Percentiles rank a stretch among this genome's conserved stretches.
Evolutionary conservation across 2,113 vertebrate species (phyloP).

Genomic region (Hemiprocne comata): DNA sequence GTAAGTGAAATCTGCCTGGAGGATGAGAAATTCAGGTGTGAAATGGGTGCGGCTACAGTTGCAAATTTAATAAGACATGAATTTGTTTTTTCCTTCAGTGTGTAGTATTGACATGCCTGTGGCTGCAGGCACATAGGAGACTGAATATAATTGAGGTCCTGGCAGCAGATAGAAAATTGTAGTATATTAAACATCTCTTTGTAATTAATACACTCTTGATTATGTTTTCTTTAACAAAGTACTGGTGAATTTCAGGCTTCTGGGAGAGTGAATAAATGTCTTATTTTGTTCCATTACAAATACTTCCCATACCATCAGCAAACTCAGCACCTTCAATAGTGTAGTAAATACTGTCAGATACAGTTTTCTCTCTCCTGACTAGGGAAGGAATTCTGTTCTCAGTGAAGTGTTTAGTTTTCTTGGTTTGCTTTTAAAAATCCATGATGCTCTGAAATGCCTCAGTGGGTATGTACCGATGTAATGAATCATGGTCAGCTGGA

Average conservation of each 20-base stretch:
- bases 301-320: not conserved
- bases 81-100: constrained; percentile 62
- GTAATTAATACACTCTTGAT: constrained; percentile 60
- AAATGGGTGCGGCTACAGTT: constrained; percentile 73
- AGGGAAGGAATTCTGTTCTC: not conserved
- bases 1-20: constrained; percentile 34
- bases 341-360: not conserved
- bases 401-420: not conserved
- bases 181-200: constrained; percentile 58
- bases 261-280: constrained; percentile 35
- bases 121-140: constrained; percentile 67
- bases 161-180: constrained; percentile 55
- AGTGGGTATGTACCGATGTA: not conserved
- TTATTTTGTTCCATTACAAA: constrained; percentile 15
- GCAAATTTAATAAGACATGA: constrained; percentile 69
- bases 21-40: constrained; percentile 74
- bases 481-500: not conserved
- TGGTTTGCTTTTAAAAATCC: not conserved
- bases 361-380: not conserved
- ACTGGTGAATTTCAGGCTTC: constrained; percentile 14
- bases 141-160: constrained; percentile 51
- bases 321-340: not conserved
- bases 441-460: not conserved
- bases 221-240: not conserved
- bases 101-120: constrained; percentile 70